Percentiles rank a stretch among this genome's conserved stretches.
phyloP scores from a whole-genome alignment of 2,888 invertebrate genomes.

The Aporophyla nigra region DNA sequence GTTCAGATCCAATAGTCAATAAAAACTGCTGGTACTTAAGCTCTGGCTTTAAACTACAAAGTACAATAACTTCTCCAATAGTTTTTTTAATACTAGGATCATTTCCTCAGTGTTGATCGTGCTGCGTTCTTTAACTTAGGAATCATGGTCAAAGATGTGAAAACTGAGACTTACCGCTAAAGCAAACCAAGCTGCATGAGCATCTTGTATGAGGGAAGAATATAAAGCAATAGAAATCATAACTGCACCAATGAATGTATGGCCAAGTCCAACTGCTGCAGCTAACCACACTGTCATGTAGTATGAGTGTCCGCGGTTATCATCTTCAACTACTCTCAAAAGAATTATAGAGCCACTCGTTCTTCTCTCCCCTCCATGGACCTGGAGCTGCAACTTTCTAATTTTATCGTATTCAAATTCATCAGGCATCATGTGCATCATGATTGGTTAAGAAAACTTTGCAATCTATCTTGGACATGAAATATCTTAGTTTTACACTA shows the following conservation, averaged over 20 bases:
- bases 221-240: conserved; percentile 8
- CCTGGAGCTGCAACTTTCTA: background rate
- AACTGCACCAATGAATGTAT: conserved; percentile 37
- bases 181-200: conserved; percentile 22
- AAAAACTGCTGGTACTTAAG: background rate
- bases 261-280: conserved; percentile 9
- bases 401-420: background rate
- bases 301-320: background rate
- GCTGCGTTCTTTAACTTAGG: background rate
- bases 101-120: background rate
- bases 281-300: background rate
- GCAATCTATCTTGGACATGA: background rate
- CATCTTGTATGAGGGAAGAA: background rate
- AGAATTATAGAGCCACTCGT: rapidly evolving
- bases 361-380: background rate
- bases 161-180: conserved; percentile 33
- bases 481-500: background rate
- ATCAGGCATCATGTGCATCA: background rate
- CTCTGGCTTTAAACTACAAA: too few species aligned
- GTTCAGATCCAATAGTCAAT: background rate
- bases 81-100: background rate
- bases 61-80: background rate
- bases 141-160: conserved; percentile 8
- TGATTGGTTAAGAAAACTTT: background rate
- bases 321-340: background rate